Base-by-base conservation (phyloP, 1,140 invertebrate species). In the Brachionus paranguensis region DNA sequence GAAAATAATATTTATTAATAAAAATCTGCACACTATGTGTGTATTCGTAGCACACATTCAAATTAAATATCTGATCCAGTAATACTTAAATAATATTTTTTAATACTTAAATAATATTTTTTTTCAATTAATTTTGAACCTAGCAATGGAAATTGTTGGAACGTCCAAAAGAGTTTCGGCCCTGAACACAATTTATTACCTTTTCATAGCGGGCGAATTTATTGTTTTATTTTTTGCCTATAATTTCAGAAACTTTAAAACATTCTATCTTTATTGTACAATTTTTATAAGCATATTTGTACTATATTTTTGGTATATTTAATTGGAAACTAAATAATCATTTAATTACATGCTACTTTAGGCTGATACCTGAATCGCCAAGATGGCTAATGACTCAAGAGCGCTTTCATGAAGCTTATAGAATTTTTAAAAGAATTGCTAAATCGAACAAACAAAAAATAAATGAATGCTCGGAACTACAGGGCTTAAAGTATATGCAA, bases 191-290 rank as follows among this genome's bases (percentile, higher is more conserved):
- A 68, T 65, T 45, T 81, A 81, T 47, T 81, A 81, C 17, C 4
- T 81, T 12, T 81, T 33, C 20, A 81, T 81, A 1, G 6, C n/a
- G 5, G 81, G 81, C 27, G 81, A 84, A 55, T 84, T 84, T 47
- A 37, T 84, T 12, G 45, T 84, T 37, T 27, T 84, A 47, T 37
- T 70, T n/a, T 74, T 84, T 14, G 81, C 81, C 14, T 84, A 84
- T 84, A 55, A 70, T 17, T 50, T 84, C 8, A 33, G 81, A 50
- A 7, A 84, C 53, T 84, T 64, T 37, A 41, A 45, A 43, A 10
- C 55, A 14, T 68, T 81, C 6, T 68, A 64, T 24, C 20, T 64
- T 27, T 43, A 5, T 4, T 64, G 37, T 47, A 47, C 78, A 27
- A 7, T 41, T 45, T 64, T 81, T 12, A 45, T 81, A 11, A 45